phyloP scores from a whole-genome alignment of 1,140 invertebrate genomes.

The Drosophila trapezifrons region DNA sequence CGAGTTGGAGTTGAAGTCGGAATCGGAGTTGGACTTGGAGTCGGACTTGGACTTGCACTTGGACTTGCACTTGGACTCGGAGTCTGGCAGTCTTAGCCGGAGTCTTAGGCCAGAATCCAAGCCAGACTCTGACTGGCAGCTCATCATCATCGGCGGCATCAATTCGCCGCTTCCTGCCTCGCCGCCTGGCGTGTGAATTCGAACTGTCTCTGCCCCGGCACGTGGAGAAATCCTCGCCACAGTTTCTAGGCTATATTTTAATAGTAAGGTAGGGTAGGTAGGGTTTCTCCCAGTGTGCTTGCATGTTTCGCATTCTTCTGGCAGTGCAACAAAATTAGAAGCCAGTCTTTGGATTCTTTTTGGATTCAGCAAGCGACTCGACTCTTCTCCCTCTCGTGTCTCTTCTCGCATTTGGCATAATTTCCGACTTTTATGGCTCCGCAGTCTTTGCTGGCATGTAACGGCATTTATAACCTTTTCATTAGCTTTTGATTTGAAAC shows the following conservation, averaged over 20 bases:
- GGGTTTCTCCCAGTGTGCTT: conserved; percentile 21
- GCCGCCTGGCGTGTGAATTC: conserved; percentile 72
- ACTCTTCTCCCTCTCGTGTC: conserved; percentile 6
- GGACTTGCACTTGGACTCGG: neutral
- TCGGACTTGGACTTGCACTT: neutral
- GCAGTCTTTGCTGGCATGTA: conserved; percentile 41
- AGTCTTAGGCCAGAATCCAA: neutral
- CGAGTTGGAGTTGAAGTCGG: neutral
- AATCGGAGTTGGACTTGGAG: neutral
- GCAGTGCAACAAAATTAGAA: conserved; percentile 58
- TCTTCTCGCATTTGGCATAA: conserved; percentile 61
- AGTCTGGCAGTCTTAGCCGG: conserved; percentile 14
- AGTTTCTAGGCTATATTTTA: neutral
- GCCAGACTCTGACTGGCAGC: conserved; percentile 49
- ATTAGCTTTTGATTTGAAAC: conserved; percentile 78
- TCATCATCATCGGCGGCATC: conserved; percentile 78
- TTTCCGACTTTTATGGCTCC: conserved; percentile 55
- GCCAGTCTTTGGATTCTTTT: conserved; percentile 13
- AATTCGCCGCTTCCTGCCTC: conserved; percentile 70
- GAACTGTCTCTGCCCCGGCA: conserved; percentile 16
- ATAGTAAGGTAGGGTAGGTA: neutral
- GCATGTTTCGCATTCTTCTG: conserved; percentile 65
- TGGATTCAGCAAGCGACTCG: conserved; percentile 6
- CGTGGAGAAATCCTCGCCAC: conserved; percentile 22
- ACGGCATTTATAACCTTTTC: conserved; percentile 78